phyloP scores from a whole-genome alignment of 2,797 vertebrate species.

The Rhinoraja longicauda region DNA sequence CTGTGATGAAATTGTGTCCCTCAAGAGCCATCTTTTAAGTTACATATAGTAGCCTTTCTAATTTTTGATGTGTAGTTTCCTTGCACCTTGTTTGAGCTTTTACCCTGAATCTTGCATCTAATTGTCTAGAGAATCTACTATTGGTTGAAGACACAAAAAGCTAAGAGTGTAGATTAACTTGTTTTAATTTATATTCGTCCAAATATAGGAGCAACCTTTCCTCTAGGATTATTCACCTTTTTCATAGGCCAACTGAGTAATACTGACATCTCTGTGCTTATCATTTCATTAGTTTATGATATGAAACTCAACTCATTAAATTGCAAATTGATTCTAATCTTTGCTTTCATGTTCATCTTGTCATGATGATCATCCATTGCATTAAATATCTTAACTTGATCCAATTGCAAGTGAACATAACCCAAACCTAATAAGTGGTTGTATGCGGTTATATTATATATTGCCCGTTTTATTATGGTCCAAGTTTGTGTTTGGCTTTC shows the following conservation, averaged over 20 bases:
- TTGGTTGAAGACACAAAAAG: no score
- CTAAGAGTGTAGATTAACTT: no score
- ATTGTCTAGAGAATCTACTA: no score
- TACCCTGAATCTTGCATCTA: no score
- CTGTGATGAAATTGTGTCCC: no score
- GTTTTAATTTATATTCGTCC: no score
- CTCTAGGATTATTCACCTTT: neutral
- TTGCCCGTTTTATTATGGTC: neutral
- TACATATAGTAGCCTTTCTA: no score
- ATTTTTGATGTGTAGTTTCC: no score
- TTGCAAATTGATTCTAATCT: neutral
- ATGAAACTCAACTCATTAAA: neutral
- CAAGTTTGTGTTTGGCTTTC: neutral
- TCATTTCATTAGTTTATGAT: neutral
- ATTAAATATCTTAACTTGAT: neutral
- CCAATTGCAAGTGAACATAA: neutral
- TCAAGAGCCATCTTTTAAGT: no score
- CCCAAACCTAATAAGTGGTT: neutral
- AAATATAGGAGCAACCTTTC: neutral
- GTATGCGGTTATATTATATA: neutral
- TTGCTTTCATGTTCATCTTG: neutral
- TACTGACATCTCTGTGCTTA: neutral
- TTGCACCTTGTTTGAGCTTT: no score
- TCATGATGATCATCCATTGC: neutral
- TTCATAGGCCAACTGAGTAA: neutral